Percentiles rank a stretch among this genome's conserved stretches.
phyloP scores from a whole-genome alignment of 1,140 invertebrate species.

The Hesperophylax magnus region DNA sequence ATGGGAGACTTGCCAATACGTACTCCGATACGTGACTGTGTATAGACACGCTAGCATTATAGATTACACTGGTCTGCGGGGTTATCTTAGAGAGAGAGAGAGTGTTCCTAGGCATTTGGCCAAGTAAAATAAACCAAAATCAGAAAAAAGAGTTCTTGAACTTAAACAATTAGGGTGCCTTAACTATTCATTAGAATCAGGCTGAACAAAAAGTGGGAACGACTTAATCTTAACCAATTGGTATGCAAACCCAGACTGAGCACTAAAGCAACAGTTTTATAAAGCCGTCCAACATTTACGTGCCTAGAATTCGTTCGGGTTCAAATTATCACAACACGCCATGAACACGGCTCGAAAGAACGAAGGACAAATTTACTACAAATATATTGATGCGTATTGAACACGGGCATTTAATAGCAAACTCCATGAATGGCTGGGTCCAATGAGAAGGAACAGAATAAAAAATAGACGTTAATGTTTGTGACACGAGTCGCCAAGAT shows the following conservation, averaged over 20 bases:
- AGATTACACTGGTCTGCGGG: too few species aligned
- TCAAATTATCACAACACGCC: conserved; percentile 20
- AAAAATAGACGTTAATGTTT: neutral
- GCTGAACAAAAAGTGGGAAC: conserved; percentile 11
- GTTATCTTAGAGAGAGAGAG: too few species aligned
- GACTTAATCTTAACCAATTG: conserved; percentile 25
- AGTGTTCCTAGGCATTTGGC: too few species aligned
- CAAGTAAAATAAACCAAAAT: too few species aligned
- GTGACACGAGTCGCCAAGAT: neutral
- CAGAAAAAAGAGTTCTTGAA: too few species aligned
- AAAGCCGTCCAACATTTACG: conserved; percentile 33
- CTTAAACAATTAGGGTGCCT: too few species aligned
- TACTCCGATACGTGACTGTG: neutral
- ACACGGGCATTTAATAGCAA: neutral
- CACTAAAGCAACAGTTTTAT: conserved; percentile 34
- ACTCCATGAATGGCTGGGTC: neutral
- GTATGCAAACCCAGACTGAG: conserved; percentile 26
- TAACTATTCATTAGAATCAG: neutral
- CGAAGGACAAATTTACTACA: conserved; percentile 17
- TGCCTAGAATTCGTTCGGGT: conserved; percentile 6
- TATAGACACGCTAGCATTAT: too few species aligned
- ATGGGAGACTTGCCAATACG: conserved; percentile 39
- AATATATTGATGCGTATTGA: conserved; percentile 10
- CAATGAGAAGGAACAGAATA: neutral
- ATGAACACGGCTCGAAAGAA: neutral